Conservation (phyloP, 2,797 vertebrate genomes). For the Oophaga sylvatica region DNA sequence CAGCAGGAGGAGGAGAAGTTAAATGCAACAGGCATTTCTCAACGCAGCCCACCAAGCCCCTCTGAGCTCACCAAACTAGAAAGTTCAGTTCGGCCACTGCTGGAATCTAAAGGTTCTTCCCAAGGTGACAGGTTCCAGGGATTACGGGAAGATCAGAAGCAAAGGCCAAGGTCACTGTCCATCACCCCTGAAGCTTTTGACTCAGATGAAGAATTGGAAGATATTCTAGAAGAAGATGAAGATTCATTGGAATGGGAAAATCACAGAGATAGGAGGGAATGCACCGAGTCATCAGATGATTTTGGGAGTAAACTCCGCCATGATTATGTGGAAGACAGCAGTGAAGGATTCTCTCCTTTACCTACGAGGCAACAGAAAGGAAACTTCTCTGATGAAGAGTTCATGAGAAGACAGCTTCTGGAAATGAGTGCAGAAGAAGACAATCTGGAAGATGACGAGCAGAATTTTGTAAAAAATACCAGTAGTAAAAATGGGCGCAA, state of each 20-base stretch:
- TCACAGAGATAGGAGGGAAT: slow-evolving; percentile 74
- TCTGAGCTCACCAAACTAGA: slow-evolving; percentile 93
- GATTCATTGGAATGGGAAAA: slow-evolving; percentile 85
- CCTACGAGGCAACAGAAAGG: slow-evolving; percentile 83
- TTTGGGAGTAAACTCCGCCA: slow-evolving; percentile 95
- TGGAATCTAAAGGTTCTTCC: slow-evolving; percentile 79
- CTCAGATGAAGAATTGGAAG: slow-evolving; percentile 92
- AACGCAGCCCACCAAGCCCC: slow-evolving; percentile 84
- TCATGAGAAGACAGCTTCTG: slow-evolving; percentile 95
- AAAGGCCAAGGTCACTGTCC: slow-evolving; percentile 90
- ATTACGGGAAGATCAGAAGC: slow-evolving; percentile 79
- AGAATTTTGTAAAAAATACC: slow-evolving; percentile 75
- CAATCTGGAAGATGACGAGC: slow-evolving; percentile 84
- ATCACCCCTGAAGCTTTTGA: slow-evolving; percentile 88
- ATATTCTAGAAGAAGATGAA: slow-evolving; percentile 93
- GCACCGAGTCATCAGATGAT: slow-evolving; percentile 90
- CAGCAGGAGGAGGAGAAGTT: slow-evolving; percentile 91
- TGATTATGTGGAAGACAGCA: slow-evolving; percentile 97
- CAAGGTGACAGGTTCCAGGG: slow-evolving; percentile 69
- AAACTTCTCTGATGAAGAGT: slow-evolving; percentile 89
- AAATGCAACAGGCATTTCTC: slow-evolving; percentile 82
- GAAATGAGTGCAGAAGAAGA: slow-evolving; percentile 99
- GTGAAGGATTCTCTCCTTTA: slow-evolving; percentile 91
- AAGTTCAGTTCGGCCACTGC: slow-evolving; percentile 87
- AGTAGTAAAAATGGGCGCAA: slow-evolving; percentile 82